Evolutionary conservation across 1,140 invertebrate species (phyloP), one percentile per base, ranked within the genome.

Genomic region (Drosophila prosaltans): DNA sequence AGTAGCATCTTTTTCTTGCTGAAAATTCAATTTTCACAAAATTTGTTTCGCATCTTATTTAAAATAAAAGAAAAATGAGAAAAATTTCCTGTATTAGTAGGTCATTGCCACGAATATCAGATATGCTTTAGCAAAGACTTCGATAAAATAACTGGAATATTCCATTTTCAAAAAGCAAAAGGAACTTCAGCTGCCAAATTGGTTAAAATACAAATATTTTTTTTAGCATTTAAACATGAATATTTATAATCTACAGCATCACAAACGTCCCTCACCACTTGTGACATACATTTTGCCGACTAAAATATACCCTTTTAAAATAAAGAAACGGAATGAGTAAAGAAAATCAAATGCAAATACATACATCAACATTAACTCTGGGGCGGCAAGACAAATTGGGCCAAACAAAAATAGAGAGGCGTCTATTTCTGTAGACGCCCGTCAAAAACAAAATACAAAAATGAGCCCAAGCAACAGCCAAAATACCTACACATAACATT

Each of bases 11-110:
- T 55, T 64, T 63, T 58, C 55, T 51, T 40, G 70, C 75, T 69
- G 41, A 68, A 86, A 86, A 74, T 74, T 78, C 32, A 83, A 80
- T 83, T 89, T 89, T 65, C 36, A 67, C 75, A 61, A 83, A 78
- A 80, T 78, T 83, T 51, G 70, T 74, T 80, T 74, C 57, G 55
- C 69, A 61, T 79, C 75, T 67, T 74, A 65, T 72, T 80, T 69
- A 60, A 67, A 51, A n/a, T 54, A 1, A 32, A 21, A 78, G 41
- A 40, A 16, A 16, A 16, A 16, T 16, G 16, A 16, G 16, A 16
- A 16, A 16, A 16, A 16, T 16, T 16, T 16, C 16, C 16, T 16
- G 16, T 16, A 16, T 16, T 16, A 26, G 6, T 43, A 43, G 21
- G 3, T 51, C 7, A 24, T 1, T 5, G 4, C 10, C 16, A 45